phyloP scores from a whole-genome alignment of 1,140 invertebrate genomes.

The Vanessa atalanta region DNA sequence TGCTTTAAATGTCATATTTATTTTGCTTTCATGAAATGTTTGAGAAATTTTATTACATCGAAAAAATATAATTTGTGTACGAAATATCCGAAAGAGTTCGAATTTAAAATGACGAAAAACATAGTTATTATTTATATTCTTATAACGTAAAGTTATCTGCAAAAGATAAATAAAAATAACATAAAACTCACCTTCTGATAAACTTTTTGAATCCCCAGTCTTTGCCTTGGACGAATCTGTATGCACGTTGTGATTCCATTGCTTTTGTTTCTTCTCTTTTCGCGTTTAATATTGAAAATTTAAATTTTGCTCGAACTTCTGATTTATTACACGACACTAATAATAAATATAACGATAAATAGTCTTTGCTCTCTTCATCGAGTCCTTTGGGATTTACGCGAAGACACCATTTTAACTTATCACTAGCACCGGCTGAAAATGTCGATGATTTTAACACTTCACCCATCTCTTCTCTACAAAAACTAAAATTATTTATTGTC shows the following conservation, averaged over 20 bases:
- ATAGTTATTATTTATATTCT: not conserved
- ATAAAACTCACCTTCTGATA: constrained; percentile 84
- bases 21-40: too few relatives aligned
- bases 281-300: constrained; percentile 99
- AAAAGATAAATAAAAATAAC: constrained; percentile 23
- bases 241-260: constrained; percentile 95
- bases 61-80: too few relatives aligned
- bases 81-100: too few relatives aligned
- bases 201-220: constrained; percentile 99
- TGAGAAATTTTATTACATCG: too few relatives aligned
- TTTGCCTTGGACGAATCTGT: constrained; percentile 99
- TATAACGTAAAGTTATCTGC: not conserved
- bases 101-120: not conserved
- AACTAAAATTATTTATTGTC: constrained; percentile 99
- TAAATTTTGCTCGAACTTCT: constrained; percentile 99
- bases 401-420: constrained; percentile 99
- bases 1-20: too few relatives aligned
- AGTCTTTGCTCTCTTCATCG: constrained; percentile 99
- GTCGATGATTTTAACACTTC: constrained; percentile 99
- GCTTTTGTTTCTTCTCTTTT: constrained; percentile 99
- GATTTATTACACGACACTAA: constrained; percentile 99
- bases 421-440: constrained; percentile 99
- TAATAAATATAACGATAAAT: constrained; percentile 98
- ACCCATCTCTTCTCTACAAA: constrained; percentile 99
- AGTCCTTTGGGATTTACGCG: constrained; percentile 99